phyloP scores from a whole-genome alignment of 2,797 vertebrate species.

The Halcyon badia region DNA sequence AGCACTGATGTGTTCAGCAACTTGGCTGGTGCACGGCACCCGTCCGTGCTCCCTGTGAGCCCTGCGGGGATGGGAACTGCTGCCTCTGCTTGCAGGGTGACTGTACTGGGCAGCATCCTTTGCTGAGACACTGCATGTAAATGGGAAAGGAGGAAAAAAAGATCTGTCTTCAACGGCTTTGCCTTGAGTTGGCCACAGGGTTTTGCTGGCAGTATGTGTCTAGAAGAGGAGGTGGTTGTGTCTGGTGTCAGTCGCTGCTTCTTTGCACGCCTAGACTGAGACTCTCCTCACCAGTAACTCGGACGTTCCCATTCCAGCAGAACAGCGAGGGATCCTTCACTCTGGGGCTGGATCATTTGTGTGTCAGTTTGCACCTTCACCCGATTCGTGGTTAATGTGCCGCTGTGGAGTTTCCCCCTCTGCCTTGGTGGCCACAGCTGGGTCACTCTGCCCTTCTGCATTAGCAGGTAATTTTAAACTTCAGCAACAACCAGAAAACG shows the following conservation, averaged over 20 bases:
- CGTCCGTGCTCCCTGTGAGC: fast-evolving
- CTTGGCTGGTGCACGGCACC: neutral
- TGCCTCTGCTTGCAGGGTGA: neutral
- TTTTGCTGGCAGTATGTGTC: neutral
- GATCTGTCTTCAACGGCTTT: neutral
- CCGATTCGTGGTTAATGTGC: neutral
- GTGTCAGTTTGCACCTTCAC: neutral
- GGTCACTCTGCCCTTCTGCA: neutral
- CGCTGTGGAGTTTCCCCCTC: neutral
- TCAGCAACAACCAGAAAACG: neutral
- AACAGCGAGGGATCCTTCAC: fast-evolving
- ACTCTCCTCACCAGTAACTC: neutral
- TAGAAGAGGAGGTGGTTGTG: neutral
- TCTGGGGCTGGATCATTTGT: neutral
- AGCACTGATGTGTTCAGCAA: neutral
- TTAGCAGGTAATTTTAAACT: neutral
- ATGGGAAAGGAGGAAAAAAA: neutral
- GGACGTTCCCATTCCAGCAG: neutral
- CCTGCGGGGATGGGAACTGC: neutral
- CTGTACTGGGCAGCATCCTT: neutral
- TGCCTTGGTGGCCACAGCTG: neutral
- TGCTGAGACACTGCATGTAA: neutral
- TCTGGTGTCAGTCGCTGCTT: neutral
- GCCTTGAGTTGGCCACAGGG: neutral
- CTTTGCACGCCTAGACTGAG: fast-evolving